phyloP scores from a whole-genome alignment of 2,888 invertebrate species.

The Nomada fucata region DNA sequence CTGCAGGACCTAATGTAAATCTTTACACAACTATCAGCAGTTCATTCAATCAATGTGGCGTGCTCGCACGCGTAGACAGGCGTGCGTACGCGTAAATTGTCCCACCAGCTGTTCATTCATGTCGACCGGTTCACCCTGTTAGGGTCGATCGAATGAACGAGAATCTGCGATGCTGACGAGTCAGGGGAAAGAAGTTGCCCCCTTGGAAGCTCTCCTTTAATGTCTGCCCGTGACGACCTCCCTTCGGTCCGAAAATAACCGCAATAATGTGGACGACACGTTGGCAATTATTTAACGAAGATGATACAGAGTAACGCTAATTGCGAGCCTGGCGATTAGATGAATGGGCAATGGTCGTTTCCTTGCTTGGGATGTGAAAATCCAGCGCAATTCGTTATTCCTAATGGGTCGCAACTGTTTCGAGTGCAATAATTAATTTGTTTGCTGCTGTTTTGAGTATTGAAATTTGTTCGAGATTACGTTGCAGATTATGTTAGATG shows the following conservation, averaged over 20 bases:
- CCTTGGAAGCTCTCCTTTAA: slow-evolving; percentile 53
- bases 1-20: too few relatives aligned
- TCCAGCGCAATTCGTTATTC: not conserved
- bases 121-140: not conserved
- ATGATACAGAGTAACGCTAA: slow-evolving; percentile 17
- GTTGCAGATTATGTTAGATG: too few relatives aligned
- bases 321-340: slow-evolving; percentile 28
- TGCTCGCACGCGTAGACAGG: not conserved
- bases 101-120: slow-evolving; percentile 45
- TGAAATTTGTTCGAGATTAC: too few relatives aligned
- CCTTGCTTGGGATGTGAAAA: not conserved
- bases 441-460: too few relatives aligned
- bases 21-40: not conserved
- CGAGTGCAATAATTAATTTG: too few relatives aligned
- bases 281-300: slow-evolving; percentile 28
- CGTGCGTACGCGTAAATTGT: slow-evolving; percentile 22
- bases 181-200: not conserved
- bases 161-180: not conserved
- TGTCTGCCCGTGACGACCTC: slow-evolving; percentile 1
- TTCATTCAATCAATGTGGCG: not conserved
- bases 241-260: slow-evolving; percentile 33
- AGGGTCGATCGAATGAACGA: slow-evolving; percentile 24
- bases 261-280: slow-evolving; percentile 45
- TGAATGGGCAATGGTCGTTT: not conserved
- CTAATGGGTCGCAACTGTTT: not conserved